Percentiles rank a stretch among this genome's conserved stretches.
phyloP scores from a whole-genome alignment of 2,797 vertebrate species.

The Sebastes aleutianus region DNA sequence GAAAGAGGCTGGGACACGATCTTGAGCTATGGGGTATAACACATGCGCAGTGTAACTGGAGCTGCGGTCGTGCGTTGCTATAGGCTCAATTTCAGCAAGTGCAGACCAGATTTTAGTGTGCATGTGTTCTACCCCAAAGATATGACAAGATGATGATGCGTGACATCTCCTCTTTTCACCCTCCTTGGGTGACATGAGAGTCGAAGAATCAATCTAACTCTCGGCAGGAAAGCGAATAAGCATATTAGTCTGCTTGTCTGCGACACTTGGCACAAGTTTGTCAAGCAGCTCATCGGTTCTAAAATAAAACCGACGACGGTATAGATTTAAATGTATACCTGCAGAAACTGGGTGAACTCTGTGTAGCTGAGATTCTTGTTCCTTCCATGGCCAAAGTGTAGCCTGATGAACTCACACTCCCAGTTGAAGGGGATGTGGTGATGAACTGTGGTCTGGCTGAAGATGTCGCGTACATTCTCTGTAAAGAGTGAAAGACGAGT shows the following conservation, averaged over 20 bases:
- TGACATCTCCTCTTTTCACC: no score
- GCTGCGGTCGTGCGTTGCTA: no score
- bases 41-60: no score
- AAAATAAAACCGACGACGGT: neutral
- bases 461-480: conserved; percentile 98
- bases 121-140: no score
- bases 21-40: no score
- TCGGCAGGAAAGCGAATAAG: neutral
- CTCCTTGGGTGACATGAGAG: no score
- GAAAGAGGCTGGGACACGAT: no score
- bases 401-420: conserved; percentile 97
- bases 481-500: conserved; percentile 42
- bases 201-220: neutral
- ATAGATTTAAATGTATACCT: conserved; percentile 78
- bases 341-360: conserved; percentile 97
- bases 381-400: conserved; percentile 95
- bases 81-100: no score
- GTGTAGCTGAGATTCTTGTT: conserved; percentile 94
- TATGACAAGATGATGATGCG: accelerated
- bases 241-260: neutral
- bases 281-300: neutral
- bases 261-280: neutral
- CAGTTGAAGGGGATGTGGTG: conserved; percentile 98
- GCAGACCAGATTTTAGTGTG: no score
- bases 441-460: conserved; percentile 94